Conservation (phyloP, 2,888 invertebrate genomes). For the Petrophora chlorosata region DNA sequence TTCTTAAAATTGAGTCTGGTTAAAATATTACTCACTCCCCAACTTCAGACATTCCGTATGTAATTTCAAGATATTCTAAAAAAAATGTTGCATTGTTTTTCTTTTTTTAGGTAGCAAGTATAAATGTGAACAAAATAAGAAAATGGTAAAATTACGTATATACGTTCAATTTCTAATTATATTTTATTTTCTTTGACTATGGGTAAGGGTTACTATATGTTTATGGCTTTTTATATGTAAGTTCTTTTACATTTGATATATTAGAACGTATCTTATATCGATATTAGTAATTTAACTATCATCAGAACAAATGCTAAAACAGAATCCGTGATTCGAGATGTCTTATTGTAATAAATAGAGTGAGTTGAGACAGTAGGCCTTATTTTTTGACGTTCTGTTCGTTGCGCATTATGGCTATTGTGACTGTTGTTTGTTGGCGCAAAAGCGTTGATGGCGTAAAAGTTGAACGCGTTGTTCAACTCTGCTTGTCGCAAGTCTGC, state of each 20-base stretch:
- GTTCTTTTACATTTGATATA: neutral
- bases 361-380: slow-evolving; percentile 73
- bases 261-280: slow-evolving; percentile 16
- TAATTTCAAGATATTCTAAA: too few species aligned
- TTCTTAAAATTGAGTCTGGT: too few species aligned
- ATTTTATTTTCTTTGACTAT: too few species aligned
- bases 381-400: slow-evolving; percentile 72
- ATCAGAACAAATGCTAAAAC: slow-evolving; percentile 11
- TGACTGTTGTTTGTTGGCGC: slow-evolving; percentile 58
- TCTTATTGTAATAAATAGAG: slow-evolving; percentile 58
- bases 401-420: slow-evolving; percentile 63
- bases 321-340: slow-evolving; percentile 5
- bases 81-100: too few species aligned
- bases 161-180: too few species aligned
- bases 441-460: slow-evolving; percentile 62
- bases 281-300: slow-evolving; percentile 28
- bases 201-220: too few species aligned
- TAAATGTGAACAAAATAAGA: too few species aligned
- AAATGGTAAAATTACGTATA: too few species aligned
- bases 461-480: slow-evolving; percentile 67
- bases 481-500: slow-evolving; percentile 66
- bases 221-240: neutral
- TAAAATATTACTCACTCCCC: too few species aligned
- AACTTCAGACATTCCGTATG: too few species aligned
- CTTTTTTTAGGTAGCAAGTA: too few species aligned